A percentile compares a stretch with the other conserved stretches of the same genome.
phyloP scores from a whole-genome alignment of 2,888 invertebrate genomes.

The Phengaris arion region DNA sequence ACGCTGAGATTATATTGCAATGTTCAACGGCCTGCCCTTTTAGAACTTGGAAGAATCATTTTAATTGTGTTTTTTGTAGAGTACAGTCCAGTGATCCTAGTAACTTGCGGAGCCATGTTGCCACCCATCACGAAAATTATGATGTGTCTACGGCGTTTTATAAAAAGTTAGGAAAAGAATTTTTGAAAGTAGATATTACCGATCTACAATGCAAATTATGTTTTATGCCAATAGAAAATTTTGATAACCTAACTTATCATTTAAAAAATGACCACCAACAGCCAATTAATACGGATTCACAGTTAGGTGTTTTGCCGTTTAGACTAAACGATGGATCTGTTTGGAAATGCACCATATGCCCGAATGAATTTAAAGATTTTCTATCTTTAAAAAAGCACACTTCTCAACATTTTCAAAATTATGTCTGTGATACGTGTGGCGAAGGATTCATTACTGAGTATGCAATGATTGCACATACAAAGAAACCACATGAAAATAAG shows the following conservation, averaged over 20 bases:
- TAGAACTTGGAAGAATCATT: conserved; percentile 70
- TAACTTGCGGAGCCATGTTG: conserved; percentile 59
- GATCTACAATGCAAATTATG: conserved; percentile 71
- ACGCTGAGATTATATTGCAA: conserved; percentile 69
- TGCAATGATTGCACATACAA: conserved; percentile 69
- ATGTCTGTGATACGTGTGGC: conserved; percentile 72
- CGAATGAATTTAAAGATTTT: conserved; percentile 69
- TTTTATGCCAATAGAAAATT: conserved; percentile 57
- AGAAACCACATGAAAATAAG: conserved; percentile 70
- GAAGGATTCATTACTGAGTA: conserved; percentile 73
- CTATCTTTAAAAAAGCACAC: conserved; percentile 69
- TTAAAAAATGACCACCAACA: conserved; percentile 67
- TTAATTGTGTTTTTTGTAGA: conserved; percentile 70
- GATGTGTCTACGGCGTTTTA: conserved; percentile 69
- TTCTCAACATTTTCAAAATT: conserved; percentile 68
- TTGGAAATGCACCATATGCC: conserved; percentile 71
- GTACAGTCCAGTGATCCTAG: conserved; percentile 66
- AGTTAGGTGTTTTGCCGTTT: conserved; percentile 67
- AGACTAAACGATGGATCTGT: conserved; percentile 62
- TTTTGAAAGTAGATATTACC: conserved; percentile 68
- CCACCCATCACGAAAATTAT: conserved; percentile 60
- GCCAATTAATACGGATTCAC: conserved; percentile 62
- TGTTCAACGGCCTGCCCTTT: conserved; percentile 70
- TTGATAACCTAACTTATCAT: conserved; percentile 62
- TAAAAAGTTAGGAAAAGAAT: conserved; percentile 70